These are phyloP conservation scores for Rhabdornis inornatus DNA, from an alignment of 2,113 vertebrate genomes.

Conservation along the genomic window DNA sequence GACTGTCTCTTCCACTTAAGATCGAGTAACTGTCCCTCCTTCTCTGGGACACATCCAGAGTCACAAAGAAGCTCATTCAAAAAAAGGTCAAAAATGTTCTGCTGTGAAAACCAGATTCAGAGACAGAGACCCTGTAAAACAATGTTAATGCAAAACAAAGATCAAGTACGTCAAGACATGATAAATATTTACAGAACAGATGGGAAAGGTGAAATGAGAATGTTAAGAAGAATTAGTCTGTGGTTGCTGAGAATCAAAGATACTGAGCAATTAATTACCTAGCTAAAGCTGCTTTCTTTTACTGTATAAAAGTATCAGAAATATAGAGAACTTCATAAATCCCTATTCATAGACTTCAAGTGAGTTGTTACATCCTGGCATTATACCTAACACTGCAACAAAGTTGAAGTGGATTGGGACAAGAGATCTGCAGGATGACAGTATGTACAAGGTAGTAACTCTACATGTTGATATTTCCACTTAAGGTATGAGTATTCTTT, in stretches of 20 bases:
- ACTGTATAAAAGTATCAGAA: not conserved
- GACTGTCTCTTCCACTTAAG: not conserved
- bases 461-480: not conserved
- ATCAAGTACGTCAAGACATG: not conserved
- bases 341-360: not conserved
- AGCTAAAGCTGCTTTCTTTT: not conserved
- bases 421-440: not conserved
- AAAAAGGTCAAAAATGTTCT: not conserved
- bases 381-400: not conserved
- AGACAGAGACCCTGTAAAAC: not conserved
- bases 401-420: not conserved
- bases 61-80: not conserved
- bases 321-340: not conserved
- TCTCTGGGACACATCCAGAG: not conserved
- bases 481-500: not conserved
- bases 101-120: not conserved
- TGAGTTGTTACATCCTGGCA: not conserved
- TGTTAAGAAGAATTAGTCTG: not conserved
- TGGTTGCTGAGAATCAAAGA: not conserved
- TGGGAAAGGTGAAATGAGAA: not conserved
- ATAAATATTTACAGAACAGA: not conserved
- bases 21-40: not conserved
- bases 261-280: not conserved
- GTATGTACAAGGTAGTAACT: not conserved
- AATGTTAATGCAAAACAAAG: not conserved